Evolutionary conservation across 2,113 vertebrate species (phyloP), one percentile per base, ranked within the genome.

Genomic region (Herpetotheres cachinnans): DNA sequence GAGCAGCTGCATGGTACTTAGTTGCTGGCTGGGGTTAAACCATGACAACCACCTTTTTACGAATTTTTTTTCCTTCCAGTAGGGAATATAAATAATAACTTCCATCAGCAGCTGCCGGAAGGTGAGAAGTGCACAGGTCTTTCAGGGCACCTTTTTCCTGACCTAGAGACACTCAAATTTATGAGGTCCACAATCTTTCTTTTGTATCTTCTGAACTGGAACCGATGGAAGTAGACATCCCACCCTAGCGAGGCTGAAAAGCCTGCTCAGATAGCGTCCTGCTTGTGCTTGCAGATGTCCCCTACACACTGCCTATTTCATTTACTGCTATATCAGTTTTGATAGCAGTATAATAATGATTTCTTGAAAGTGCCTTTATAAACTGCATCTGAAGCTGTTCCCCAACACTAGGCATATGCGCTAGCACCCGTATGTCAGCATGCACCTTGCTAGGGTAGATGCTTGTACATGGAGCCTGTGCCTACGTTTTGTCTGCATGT

Each of bases 401-500:
- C 49, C n/a, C 5, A 5, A 32, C 67, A 10, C 26, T 3, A 30
- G 44, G 38, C 47, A 13, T 21, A 7, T 29, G 29, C 49, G 30
- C 72, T 55, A 18, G 61, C 36, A 54, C 83, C 65, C 5, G 1
- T 5, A 6, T 17, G 34, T 69, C 65, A 49, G 65, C 46, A 2
- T 2, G 10, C 30, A 15, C 36, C 76, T 81, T 2, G 1, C 82
- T 25, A 19, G 38, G 38, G 17, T 34, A 32, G 38, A 34, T 44
- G 46, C 77, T 70, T 22, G 6, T 22, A 29, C 6, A 1, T 8
- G 29, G 44, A 50, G 52, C 62, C 42, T 3, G 4, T 42, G 79
- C 63, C 72, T 30, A 30, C 0, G 0, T 70, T 65, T 90, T 67
- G 42, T 54, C 54, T 8, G 4, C 1, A 0, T 52, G 38, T 52